Percentiles rank a stretch among this genome's conserved stretches.
These are phyloP conservation scores for Metalampra italica DNA, from an alignment of 2,888 invertebrate genomes.

Conservation along the genomic window DNA sequence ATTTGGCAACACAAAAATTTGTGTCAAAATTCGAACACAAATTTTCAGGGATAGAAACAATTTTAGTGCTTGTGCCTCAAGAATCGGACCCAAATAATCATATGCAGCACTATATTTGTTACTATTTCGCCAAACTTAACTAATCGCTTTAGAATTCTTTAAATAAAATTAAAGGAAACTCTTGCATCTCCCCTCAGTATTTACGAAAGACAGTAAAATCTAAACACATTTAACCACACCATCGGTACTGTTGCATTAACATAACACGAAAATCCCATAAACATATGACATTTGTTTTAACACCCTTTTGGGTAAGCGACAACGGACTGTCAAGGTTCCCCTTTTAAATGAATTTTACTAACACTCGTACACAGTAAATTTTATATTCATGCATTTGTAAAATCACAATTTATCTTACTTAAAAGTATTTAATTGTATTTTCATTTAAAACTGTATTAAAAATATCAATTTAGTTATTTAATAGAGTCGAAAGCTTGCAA, in stretches of 20 bases:
- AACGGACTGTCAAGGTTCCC: constrained; percentile 45
- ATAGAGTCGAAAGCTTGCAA: too few species aligned
- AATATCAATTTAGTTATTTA: background rate
- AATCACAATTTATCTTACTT: background rate
- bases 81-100: too few species aligned
- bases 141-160: too few species aligned
- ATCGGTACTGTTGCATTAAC: constrained; percentile 52
- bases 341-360: constrained; percentile 38
- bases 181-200: background rate
- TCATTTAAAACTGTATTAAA: background rate
- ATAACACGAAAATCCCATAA: constrained; percentile 75
- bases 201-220: constrained; percentile 2
- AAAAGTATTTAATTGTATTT: background rate
- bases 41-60: too few species aligned
- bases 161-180: too few species aligned
- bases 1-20: too few species aligned
- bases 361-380: constrained; percentile 22
- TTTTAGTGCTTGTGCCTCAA: too few species aligned
- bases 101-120: too few species aligned
- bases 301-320: constrained; percentile 55
- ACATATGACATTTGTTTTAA: constrained; percentile 70
- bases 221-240: constrained; percentile 29
- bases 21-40: too few species aligned
- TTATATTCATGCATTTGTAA: constrained; percentile 24
- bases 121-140: too few species aligned